A percentile compares a stretch with the other conserved stretches of the same genome.
Conservation (phyloP, 2,888 invertebrate genomes). For the Nomada fabriciana region DNA sequence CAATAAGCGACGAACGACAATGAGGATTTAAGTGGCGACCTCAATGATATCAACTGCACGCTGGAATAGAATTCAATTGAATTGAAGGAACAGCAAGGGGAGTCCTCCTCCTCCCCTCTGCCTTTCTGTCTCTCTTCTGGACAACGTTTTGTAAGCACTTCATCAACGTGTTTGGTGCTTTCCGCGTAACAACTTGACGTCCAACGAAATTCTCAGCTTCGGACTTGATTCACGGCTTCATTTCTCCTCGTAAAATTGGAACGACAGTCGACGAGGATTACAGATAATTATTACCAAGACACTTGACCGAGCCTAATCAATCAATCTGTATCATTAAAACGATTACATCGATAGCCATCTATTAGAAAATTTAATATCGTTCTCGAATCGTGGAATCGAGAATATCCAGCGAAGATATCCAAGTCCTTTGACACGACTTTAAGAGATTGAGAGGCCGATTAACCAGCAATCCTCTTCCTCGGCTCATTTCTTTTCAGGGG, state of each 20-base stretch:
- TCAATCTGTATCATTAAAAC: background rate
- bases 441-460: background rate
- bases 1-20: constrained; percentile 84
- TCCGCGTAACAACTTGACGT: constrained; percentile 56
- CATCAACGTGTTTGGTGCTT: constrained; percentile 70
- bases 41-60: constrained; percentile 84
- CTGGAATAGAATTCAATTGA: constrained; percentile 84
- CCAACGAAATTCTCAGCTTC: constrained; percentile 34
- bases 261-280: background rate
- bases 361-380: background rate
- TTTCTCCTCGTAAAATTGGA: background rate
- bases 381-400: too few relatives aligned
- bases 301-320: background rate
- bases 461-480: constrained; percentile 1
- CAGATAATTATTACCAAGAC: background rate
- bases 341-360: background rate
- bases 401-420: too few relatives aligned
- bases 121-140: constrained; percentile 68
- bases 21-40: constrained; percentile 84
- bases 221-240: background rate
- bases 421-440: background rate
- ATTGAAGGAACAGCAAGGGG: constrained; percentile 82
- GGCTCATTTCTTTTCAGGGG: constrained; percentile 19
- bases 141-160: constrained; percentile 75
- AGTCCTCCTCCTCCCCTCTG: constrained; percentile 67